phyloP scores from a whole-genome alignment of 1,140 invertebrate genomes.

The Mylabris phalerata region DNA sequence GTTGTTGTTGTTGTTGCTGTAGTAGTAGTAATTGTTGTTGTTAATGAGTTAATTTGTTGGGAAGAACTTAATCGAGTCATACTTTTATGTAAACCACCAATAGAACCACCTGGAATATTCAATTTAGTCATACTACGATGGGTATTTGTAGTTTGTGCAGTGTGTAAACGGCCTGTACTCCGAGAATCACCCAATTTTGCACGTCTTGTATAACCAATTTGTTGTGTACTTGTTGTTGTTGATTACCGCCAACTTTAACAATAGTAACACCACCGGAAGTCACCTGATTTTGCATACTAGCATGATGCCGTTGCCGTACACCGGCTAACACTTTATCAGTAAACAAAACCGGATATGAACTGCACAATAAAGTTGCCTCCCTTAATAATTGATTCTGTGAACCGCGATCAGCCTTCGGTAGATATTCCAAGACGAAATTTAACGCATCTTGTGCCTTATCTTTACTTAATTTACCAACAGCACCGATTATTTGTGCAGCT shows the following conservation, averaged over 20 bases:
- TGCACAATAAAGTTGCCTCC: slow-evolving; percentile 70
- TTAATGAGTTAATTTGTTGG: slow-evolving; percentile 53
- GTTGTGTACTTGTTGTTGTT: slow-evolving; percentile 20
- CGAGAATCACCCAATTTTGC: slow-evolving; percentile 60
- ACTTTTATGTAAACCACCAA: slow-evolving; percentile 71
- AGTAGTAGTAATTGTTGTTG: slow-evolving; percentile 9
- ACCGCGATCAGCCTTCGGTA: slow-evolving; percentile 61
- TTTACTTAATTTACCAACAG: slow-evolving; percentile 57
- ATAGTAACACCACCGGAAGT: slow-evolving; percentile 67
- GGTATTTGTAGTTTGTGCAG: slow-evolving; percentile 57
- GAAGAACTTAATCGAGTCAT: slow-evolving; percentile 73
- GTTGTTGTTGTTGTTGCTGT: slow-evolving; percentile 23
- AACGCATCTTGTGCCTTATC: slow-evolving; percentile 70
- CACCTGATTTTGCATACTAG: slow-evolving; percentile 52
- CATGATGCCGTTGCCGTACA: slow-evolving; percentile 58
- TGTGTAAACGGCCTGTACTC: slow-evolving; percentile 61
- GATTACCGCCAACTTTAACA: slow-evolving; percentile 59
- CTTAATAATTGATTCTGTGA: slow-evolving; percentile 63
- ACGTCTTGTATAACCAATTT: slow-evolving; percentile 51
- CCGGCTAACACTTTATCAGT: slow-evolving; percentile 68
- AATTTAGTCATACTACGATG: slow-evolving; percentile 67
- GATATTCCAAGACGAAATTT: slow-evolving; percentile 68
- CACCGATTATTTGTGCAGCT: slow-evolving; percentile 58
- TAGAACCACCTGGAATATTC: slow-evolving; percentile 64
- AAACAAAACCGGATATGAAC: slow-evolving; percentile 67